Percentiles rank a stretch among this genome's conserved stretches.
phyloP scores from a whole-genome alignment of 2,113 vertebrate species.

The Mus spicilegus region DNA sequence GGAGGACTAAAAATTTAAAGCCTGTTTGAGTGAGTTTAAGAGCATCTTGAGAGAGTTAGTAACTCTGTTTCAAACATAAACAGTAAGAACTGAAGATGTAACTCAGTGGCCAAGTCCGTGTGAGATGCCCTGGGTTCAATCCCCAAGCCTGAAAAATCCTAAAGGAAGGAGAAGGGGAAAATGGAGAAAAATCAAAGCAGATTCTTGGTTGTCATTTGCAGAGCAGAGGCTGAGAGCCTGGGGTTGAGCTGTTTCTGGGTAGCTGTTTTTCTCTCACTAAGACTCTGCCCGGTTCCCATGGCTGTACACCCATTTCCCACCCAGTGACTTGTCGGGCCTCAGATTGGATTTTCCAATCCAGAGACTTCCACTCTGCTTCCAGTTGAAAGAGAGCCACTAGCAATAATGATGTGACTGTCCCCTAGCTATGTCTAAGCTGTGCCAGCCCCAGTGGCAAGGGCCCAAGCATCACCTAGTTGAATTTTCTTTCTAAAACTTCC shows the following conservation, averaged over 20 bases:
- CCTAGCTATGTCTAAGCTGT: not conserved
- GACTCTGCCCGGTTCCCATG: not conserved
- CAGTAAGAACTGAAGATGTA: not conserved
- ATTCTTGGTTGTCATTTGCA: not conserved
- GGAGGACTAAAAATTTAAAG: not conserved
- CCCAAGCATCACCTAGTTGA: not conserved
- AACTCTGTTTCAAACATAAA: not conserved
- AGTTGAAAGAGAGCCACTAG: not conserved
- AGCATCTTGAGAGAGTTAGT: not conserved
- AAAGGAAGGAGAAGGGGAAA: not conserved
- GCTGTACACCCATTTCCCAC: not conserved
- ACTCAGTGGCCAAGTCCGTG: fast-evolving
- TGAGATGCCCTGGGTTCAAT: not conserved
- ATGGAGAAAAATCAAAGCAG: not conserved
- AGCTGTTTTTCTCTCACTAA: not conserved
- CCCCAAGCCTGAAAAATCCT: not conserved
- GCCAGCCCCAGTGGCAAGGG: not conserved
- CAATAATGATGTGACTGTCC: not conserved
- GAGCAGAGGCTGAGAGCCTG: not conserved
- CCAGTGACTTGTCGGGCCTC: not conserved
- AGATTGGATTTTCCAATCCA: not conserved
- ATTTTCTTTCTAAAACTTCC: not conserved
- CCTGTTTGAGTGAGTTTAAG: not conserved
- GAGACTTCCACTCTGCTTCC: not conserved
- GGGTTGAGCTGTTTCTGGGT: not conserved